Evolutionary conservation across 2,797 vertebrate species (phyloP), one percentile per base, ranked within the genome.

Genomic region (Tragelaphus oryx): DNA sequence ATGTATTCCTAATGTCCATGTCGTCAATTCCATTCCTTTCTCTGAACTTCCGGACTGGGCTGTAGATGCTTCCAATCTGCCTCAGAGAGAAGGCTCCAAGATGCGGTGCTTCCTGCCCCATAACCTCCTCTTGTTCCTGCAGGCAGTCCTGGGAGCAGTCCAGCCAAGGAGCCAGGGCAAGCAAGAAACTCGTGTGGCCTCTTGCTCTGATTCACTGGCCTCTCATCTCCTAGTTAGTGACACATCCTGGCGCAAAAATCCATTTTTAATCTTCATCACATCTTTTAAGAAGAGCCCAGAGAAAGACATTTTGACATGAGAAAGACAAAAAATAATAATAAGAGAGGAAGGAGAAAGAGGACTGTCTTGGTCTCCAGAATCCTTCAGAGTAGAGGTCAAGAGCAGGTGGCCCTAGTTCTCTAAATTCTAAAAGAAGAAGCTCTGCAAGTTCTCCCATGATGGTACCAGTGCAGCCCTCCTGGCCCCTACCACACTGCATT

Each of bases 261-360:
- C 91, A 86, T 59, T 74, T 81, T 82, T 94, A 93, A 95, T 93
- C 92, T 94, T 52, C 46, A 88, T 83, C 80, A 80, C 94, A 95
- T 95, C 92, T 93, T 85, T 96, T 68, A 94, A 95, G 33, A 46
- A 7, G 44, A 93, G 52, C 76, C 52, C 59, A 76, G 81, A n/a
- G 68, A 71, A 71, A 71, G 37, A 41, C 37, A 71, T 71, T 41
- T 71, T 89, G 79, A 33, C 74, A 79, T 87, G 68, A 88, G 90
- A 87, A 74, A 52, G 24, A 26, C 78, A n/a, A 54, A 12, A 79
- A 44, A 13, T 26, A 71, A 41, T 41, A 48, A 5, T 46, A 13
- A 75, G n/a, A 60, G 30, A 10, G 5, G 52, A 59, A 68, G 26
- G 18, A 55, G n/a, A 82, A 54, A 79, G 52, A 54, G 24, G 68